Conservation (phyloP, 2,113 vertebrate genomes). For the Salvelinus fontinalis region DNA sequence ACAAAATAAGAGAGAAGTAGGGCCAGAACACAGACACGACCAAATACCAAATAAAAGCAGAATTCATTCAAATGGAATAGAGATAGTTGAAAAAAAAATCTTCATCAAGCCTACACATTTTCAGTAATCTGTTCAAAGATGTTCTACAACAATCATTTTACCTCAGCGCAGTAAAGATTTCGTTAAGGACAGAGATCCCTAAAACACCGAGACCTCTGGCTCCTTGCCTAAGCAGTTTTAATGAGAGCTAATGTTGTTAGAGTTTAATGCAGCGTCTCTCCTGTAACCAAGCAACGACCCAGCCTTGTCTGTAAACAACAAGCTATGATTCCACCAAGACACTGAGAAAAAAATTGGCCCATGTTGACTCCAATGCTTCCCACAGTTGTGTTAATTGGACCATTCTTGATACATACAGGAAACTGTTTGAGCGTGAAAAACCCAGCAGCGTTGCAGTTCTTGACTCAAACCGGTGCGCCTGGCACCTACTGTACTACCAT, state of each 20-base stretch:
- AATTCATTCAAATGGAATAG: background rate
- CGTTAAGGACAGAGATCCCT: conserved; percentile 7
- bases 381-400: no score
- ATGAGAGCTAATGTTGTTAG: conserved; percentile 29
- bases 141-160: no score
- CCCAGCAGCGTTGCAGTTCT: no score
- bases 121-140: background rate
- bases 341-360: conserved; percentile 21
- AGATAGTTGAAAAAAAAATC: background rate
- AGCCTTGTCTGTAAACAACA: conserved; percentile 55
- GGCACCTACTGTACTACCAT: no score
- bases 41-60: background rate
- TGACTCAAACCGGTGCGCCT: no score
- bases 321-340: conserved; percentile 31
- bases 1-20: background rate
- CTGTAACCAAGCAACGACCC: conserved; percentile 66
- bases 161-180: background rate
- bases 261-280: conserved; percentile 33
- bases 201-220: background rate
- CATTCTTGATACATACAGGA: no score
- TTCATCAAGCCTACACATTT: background rate
- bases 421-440: no score
- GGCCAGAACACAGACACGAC: background rate
- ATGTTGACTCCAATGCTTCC: no score
- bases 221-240: conserved; percentile 6